Percentiles rank a stretch among this genome's conserved stretches.
phyloP scores from a whole-genome alignment of 1,140 invertebrate species.

The Gonioctena quinquepunctata region DNA sequence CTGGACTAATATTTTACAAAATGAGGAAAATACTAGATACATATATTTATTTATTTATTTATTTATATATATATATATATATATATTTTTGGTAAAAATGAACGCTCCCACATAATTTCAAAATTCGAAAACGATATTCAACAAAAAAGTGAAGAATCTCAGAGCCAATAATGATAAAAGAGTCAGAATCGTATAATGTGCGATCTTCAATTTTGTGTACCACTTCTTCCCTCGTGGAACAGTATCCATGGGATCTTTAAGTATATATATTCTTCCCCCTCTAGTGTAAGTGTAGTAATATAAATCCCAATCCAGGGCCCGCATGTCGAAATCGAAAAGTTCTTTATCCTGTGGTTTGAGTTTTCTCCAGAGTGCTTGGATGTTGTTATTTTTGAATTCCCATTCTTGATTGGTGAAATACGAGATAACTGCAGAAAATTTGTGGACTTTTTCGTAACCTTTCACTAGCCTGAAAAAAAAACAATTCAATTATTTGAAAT shows the following conservation, averaged over 20 bases:
- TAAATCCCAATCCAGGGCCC: conserved; percentile 62
- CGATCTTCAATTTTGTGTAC: conserved; percentile 37
- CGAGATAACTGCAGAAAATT: conserved; percentile 70
- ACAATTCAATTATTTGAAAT: no score
- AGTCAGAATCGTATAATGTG: conserved; percentile 28
- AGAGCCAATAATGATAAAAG: background rate
- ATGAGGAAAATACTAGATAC: no score
- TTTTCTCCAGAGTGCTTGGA: conserved; percentile 63
- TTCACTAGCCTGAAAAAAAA: conserved; percentile 67
- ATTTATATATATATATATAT: no score
- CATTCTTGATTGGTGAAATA: conserved; percentile 76
- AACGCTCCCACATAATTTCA: no score
- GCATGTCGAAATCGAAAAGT: conserved; percentile 65
- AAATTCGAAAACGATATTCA: no score
- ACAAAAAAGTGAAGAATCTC: no score
- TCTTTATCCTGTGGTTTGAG: conserved; percentile 65
- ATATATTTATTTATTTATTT: no score
- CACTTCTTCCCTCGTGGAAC: conserved; percentile 44
- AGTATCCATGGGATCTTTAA: conserved; percentile 65
- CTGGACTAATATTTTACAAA: no score
- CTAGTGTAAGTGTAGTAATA: conserved; percentile 62
- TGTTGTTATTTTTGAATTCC: conserved; percentile 73
- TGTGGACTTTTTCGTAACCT: conserved; percentile 76
- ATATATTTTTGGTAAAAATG: no score
- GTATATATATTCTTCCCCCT: conserved; percentile 59